These are phyloP conservation scores for Heliconius congener DNA, from an alignment of 1,140 invertebrate species.

Conservation along the genomic window DNA sequence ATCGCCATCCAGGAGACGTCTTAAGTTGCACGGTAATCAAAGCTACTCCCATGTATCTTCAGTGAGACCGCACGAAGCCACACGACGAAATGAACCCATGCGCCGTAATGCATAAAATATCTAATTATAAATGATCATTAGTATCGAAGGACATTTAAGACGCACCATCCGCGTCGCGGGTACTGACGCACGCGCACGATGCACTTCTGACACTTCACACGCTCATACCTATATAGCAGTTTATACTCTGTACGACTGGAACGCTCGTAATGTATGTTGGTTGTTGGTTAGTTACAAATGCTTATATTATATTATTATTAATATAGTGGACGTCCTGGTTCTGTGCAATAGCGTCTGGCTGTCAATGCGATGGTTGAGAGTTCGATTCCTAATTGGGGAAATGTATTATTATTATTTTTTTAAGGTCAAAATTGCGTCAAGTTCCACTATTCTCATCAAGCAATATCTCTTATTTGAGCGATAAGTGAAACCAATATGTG, in stretches of 20 bases:
- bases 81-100: slow-evolving; percentile 16
- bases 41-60: too few species aligned
- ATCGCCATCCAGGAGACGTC: neutral
- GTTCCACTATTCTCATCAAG: too few species aligned
- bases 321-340: too few species aligned
- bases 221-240: slow-evolving; percentile 6
- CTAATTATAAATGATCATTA: slow-evolving; percentile 43
- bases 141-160: slow-evolving; percentile 39
- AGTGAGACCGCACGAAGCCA: slow-evolving; percentile 9
- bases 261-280: neutral
- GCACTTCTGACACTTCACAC: slow-evolving; percentile 28
- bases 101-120: slow-evolving; percentile 31
- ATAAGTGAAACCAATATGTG: too few species aligned
- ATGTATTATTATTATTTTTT: too few species aligned
- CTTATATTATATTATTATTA: neutral
- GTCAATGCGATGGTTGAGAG: too few species aligned
- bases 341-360: too few species aligned
- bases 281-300: neutral
- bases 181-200: slow-evolving; percentile 33
- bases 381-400: too few species aligned
- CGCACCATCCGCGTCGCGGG: slow-evolving; percentile 23
- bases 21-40: neutral
- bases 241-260: slow-evolving; percentile 12
- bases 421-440: too few species aligned
- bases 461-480: too few species aligned